phyloP scores from a whole-genome alignment of 2,113 vertebrate genomes.

The Corythoichthys haematopterus region DNA sequence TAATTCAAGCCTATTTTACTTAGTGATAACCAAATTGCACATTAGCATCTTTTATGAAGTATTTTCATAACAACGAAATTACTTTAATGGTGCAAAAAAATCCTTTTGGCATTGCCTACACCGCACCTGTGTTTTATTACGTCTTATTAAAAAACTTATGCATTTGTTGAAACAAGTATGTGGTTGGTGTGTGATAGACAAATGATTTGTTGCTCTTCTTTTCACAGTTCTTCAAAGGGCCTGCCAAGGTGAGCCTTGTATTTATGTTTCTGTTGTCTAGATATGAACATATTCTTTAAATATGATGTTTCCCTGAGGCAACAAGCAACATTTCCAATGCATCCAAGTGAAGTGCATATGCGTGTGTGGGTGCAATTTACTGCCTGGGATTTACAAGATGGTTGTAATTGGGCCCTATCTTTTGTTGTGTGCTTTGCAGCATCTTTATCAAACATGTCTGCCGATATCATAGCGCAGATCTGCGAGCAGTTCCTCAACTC shows the following conservation, averaged over 20 bases:
- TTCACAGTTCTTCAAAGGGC: neutral
- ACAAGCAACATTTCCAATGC: neutral
- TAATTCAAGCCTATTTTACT: too few species aligned
- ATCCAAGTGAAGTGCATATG: neutral
- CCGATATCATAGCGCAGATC: slow-evolving; percentile 29
- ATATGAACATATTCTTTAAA: slow-evolving; percentile 18
- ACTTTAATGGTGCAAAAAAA: neutral
- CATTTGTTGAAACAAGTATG: neutral
- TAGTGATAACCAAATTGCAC: neutral
- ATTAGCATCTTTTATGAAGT: too few species aligned
- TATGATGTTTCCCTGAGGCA: slow-evolving; percentile 17
- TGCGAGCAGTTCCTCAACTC: slow-evolving; percentile 24
- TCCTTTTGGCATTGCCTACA: neutral
- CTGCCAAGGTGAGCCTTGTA: slow-evolving; percentile 8
- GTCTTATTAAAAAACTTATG: neutral
- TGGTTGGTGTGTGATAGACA: neutral
- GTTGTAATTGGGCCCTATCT: slow-evolving; percentile 18
- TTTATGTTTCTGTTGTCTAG: slow-evolving; percentile 5
- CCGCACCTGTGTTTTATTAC: neutral
- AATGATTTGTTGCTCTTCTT: neutral
- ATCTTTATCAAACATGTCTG: slow-evolving; percentile 22
- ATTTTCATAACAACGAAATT: neutral
- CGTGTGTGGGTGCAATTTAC: slow-evolving; percentile 1
- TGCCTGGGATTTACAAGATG: slow-evolving; percentile 7
- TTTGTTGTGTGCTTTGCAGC: slow-evolving; percentile 23